Evolutionary conservation across 1,140 invertebrate genomes (phyloP).

Genomic region (Proctacanthus coquilletti): DNA sequence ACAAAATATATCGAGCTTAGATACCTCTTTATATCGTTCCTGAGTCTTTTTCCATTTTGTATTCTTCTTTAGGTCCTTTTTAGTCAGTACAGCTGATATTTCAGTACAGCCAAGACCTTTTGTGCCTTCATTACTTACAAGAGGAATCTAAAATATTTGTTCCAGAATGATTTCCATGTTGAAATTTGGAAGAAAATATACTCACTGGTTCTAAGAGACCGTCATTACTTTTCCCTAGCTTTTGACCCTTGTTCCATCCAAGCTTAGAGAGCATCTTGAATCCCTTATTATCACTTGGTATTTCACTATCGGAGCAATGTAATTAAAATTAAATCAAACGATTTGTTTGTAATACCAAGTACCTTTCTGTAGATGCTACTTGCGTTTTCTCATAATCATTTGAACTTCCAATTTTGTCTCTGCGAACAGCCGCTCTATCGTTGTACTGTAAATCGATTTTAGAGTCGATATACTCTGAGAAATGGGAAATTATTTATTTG

Average conservation of each 20-base stretch:
- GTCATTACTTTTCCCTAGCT: conserved; percentile 56
- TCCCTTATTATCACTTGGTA: conserved; percentile 67
- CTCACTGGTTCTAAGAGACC: conserved; percentile 69
- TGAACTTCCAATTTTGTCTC: conserved; percentile 62
- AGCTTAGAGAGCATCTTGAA: conserved; percentile 80
- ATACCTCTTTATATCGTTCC: conserved; percentile 29
- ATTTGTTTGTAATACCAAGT: conserved; percentile 6
- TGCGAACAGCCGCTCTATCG: conserved; percentile 61
- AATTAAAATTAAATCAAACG: conserved; percentile 1
- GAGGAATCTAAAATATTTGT: conserved; percentile 17
- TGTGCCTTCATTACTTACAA: conserved; percentile 22
- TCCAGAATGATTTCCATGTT: neutral
- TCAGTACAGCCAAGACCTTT: conserved; percentile 21
- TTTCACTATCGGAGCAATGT: conserved; percentile 37
- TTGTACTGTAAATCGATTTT: conserved; percentile 39
- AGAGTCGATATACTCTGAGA: too few relatives aligned
- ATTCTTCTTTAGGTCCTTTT: conserved; percentile 20
- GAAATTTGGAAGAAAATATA: conserved; percentile 14
- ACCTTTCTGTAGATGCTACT: conserved; percentile 63
- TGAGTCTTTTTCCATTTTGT: conserved; percentile 30
- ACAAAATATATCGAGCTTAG: conserved; percentile 14
- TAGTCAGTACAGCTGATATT: conserved; percentile 2
- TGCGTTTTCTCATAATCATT: conserved; percentile 70
- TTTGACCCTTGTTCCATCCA: conserved; percentile 81
- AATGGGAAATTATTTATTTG: too few relatives aligned